phyloP scores from a whole-genome alignment of 2,113 vertebrate species.

The Acanthisitta chloris region DNA sequence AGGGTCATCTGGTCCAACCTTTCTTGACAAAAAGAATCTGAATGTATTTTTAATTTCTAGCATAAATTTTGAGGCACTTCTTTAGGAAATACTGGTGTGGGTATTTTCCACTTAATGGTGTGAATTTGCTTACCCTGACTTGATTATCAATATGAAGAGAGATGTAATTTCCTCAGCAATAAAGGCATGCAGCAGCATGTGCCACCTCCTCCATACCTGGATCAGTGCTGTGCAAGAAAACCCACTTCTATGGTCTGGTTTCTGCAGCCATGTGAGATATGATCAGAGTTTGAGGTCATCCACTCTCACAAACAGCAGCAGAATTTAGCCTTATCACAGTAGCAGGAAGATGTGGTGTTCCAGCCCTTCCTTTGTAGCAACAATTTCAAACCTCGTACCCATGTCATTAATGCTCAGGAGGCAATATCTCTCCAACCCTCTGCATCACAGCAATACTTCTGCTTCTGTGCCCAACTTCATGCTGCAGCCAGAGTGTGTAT shows the following conservation, averaged over 20 bases:
- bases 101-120: not conserved
- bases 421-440: fast-evolving
- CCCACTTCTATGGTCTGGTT: fast-evolving
- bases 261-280: not conserved
- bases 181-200: fast-evolving
- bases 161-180: fast-evolving
- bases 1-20: not conserved
- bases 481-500: not conserved
- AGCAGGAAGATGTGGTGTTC: not conserved
- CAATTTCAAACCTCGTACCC: not conserved
- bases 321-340: not conserved
- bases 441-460: not conserved
- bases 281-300: not conserved
- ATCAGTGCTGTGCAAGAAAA: not conserved
- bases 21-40: not conserved
- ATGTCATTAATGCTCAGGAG: not conserved
- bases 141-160: not conserved
- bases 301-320: not conserved
- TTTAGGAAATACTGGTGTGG: not conserved
- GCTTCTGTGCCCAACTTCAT: not conserved
- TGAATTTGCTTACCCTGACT: not conserved
- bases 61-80: not conserved
- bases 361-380: not conserved
- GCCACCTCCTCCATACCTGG: fast-evolving
- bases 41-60: not conserved